Percentiles rank a stretch among this genome's conserved stretches.
Conservation (phyloP, 2,888 invertebrate genomes). For the Leptinotarsa peninsularis region DNA sequence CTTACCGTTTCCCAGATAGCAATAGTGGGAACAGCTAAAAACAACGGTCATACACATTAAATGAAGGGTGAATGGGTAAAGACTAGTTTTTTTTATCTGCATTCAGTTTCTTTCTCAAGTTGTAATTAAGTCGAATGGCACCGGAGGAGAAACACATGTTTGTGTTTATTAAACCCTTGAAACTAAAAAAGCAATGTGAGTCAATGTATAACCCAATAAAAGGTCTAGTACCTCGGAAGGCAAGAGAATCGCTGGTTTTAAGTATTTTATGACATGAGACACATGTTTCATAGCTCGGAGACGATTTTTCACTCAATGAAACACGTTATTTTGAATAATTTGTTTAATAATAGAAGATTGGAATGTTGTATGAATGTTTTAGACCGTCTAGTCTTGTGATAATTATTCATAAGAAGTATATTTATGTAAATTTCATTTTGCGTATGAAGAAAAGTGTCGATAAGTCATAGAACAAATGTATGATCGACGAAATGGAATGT, state of each 20-base stretch:
- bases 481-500: too few relatives aligned
- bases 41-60: too few relatives aligned
- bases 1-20: too few relatives aligned
- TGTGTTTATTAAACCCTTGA: constrained; percentile 5
- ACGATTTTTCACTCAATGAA: background rate
- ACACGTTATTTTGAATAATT: too few relatives aligned
- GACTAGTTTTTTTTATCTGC: background rate
- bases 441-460: too few relatives aligned
- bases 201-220: background rate
- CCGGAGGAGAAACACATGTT: background rate
- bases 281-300: background rate
- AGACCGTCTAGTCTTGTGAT: too few relatives aligned
- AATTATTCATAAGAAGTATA: too few relatives aligned
- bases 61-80: background rate
- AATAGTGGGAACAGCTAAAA: too few relatives aligned
- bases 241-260: background rate
- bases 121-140: background rate
- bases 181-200: background rate
- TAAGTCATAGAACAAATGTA: too few relatives aligned
- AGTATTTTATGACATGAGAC: background rate
- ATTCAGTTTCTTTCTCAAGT: background rate
- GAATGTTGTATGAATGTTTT: too few relatives aligned
- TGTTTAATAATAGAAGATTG: too few relatives aligned
- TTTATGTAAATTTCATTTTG: too few relatives aligned
- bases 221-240: background rate